Base-by-base conservation (phyloP, 92 coral and sea anemone species). In the Phenganax subtilis region DNA sequence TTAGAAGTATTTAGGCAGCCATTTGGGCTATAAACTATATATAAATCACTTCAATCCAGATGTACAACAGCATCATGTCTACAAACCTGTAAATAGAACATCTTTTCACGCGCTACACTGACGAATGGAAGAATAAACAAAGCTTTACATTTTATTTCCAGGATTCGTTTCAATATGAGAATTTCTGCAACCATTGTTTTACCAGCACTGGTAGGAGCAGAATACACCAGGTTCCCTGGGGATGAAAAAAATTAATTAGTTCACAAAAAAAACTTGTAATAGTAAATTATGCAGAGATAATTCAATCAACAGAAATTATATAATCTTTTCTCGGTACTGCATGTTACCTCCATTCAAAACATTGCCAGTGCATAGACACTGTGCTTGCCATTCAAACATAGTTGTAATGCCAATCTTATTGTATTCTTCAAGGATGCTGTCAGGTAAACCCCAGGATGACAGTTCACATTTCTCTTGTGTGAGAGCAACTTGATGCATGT, bases 181-280 rank as follows among this genome's bases (percentile, higher is more conserved):
- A 96, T 85, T 86, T 96, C 99, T 54, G 99, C 99, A 17, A 96
- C 97, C 99, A 96, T 96, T 16, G 99, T 96, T 72, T 96, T 96
- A 0, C 99, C 99, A 10, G 99, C 99, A 87, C 99, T 96, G 3
- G 99, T 96, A 0, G 99, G 99, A 12, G 99, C 99, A 9, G 99
- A 92, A 85, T 96, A 96, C 3, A 96, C 97, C 80, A 94, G 86
- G 75, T 94, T 94, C 2, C 98, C 98, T 94, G 66, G 8, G 52
- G 76, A 37, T 37, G 47, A 37, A 5, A 25, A 14, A 77, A 44
- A 54, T 12, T 51, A 60, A 71, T 58, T 51, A 61, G 51, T 69
- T 57, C 20, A 12, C 66, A 51, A 25, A n/a, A 31, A 63, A 10
- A 44, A 51, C 8, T 4, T 15, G 15, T 70, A 12, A 28, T 77